Conservation (phyloP, 35 echinoderm and acorn worm genomes). For the Holothuria glaberrima region DNA sequence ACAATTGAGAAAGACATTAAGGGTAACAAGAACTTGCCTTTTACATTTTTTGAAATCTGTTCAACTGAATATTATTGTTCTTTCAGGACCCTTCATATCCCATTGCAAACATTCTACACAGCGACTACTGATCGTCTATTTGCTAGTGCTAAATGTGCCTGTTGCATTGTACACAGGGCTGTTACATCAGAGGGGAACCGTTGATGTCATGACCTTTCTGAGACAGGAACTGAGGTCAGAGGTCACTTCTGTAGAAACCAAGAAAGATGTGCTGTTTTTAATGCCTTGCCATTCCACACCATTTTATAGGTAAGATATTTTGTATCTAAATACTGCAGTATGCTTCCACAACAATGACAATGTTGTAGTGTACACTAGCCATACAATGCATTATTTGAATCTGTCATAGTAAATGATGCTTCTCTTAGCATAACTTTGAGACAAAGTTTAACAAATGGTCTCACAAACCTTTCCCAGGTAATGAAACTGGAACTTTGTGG, state of each 20-base stretch:
- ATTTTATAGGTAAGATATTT: conserved; percentile 78
- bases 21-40: no score
- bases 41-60: no score
- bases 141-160: conserved; percentile 65
- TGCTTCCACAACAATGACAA: background rate
- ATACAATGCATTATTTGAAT: background rate
- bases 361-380: background rate
- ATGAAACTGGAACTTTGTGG: no score
- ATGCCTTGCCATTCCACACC: conserved; percentile 99
- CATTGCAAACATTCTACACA: conserved; percentile 7
- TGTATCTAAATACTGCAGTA: background rate
- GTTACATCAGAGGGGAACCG: conserved; percentile 82
- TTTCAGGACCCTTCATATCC: conserved; percentile 23
- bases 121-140: conserved; percentile 5
- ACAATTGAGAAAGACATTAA: no score
- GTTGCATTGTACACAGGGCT: conserved; percentile 70
- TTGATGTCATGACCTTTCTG: conserved; percentile 85
- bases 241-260: background rate
- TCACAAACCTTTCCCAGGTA: no score
- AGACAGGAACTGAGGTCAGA: conserved; percentile 42
- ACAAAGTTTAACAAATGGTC: background rate
- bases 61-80: background rate
- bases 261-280: conserved; percentile 67
- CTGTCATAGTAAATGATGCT: no score
- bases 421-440: no score